Percentiles rank a stretch among this genome's conserved stretches.
Evolutionary conservation across 2,797 vertebrate species (phyloP).

Genomic region (Liasis olivaceus): DNA sequence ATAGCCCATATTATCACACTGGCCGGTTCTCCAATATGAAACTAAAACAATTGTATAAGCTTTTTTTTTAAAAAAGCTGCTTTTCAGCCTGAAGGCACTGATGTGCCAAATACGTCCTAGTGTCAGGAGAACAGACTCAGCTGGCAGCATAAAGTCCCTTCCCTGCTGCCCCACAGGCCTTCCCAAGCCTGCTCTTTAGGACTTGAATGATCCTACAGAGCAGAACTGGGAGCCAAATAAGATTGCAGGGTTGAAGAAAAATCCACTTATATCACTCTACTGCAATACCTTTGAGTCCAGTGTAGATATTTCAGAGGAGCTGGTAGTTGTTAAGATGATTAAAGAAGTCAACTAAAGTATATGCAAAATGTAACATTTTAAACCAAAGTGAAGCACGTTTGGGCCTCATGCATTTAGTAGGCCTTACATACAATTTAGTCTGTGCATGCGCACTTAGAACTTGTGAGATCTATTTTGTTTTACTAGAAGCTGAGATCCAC

Average conservation of each 20-base stretch:
- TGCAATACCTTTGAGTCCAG: conserved; percentile 11
- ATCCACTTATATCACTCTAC: conserved; percentile 5
- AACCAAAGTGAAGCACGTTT: not conserved
- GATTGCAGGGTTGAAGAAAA: not conserved
- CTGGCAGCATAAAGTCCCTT: not conserved
- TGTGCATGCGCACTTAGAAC: no score
- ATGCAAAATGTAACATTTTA: not conserved
- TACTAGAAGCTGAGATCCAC: not conserved
- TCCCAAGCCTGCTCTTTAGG: not conserved
- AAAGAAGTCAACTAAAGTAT: not conserved
- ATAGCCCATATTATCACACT: not conserved
- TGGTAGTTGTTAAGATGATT: not conserved
- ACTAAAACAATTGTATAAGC: no score
- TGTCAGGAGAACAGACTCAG: not conserved
- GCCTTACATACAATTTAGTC: not conserved
- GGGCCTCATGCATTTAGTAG: not conserved
- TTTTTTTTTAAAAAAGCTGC: not conserved
- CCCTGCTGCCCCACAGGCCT: not conserved
- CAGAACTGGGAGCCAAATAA: not conserved
- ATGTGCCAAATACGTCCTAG: not conserved
- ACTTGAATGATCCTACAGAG: not conserved
- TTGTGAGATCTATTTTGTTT: not conserved
- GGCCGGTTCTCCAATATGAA: no score
- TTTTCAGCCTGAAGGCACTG: not conserved
- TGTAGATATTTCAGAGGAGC: not conserved